phyloP scores from a whole-genome alignment of 2,888 invertebrate species.

The Galerucella pusilla region DNA sequence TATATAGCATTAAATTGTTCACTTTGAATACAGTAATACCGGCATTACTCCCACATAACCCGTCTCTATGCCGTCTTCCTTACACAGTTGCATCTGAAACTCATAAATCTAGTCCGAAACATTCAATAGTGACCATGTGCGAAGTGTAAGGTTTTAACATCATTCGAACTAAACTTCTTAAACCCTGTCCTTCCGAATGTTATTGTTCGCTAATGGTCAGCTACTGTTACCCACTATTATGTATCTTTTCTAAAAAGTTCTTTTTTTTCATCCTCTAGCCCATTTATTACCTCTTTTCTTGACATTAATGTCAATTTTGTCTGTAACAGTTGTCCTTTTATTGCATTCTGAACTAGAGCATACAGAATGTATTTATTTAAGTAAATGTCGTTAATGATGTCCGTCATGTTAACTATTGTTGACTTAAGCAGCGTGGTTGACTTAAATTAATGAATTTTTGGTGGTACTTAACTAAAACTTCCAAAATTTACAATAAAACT shows the following conservation, averaged over 20 bases:
- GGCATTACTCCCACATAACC: constrained; percentile 5
- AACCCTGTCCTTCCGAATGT: constrained; percentile 37
- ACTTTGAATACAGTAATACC: not conserved
- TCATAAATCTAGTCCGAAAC: constrained; percentile 41
- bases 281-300: constrained; percentile 38
- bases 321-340: constrained; percentile 28
- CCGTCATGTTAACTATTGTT: constrained; percentile 42
- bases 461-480: not conserved
- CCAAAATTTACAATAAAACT: not conserved
- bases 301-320: constrained; percentile 35
- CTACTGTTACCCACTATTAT: constrained; percentile 38
- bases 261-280: constrained; percentile 6
- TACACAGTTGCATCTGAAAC: constrained; percentile 29
- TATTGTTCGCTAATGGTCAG: constrained; percentile 35
- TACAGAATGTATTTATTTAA: constrained; percentile 37
- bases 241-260: constrained; percentile 24
- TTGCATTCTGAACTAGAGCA: constrained; percentile 27
- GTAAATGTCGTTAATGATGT: constrained; percentile 50
- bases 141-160: constrained; percentile 29
- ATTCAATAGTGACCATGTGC: constrained; percentile 37
- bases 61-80: constrained; percentile 9
- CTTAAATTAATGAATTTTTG: constrained; percentile 47
- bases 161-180: constrained; percentile 23
- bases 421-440: constrained; percentile 44
- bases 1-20: no score